Percentiles rank a stretch among this genome's conserved stretches.
These are phyloP conservation scores for Anthopleura xanthogrammica DNA, from an alignment of 92 coral and sea anemone genomes.

Conservation along the genomic window DNA sequence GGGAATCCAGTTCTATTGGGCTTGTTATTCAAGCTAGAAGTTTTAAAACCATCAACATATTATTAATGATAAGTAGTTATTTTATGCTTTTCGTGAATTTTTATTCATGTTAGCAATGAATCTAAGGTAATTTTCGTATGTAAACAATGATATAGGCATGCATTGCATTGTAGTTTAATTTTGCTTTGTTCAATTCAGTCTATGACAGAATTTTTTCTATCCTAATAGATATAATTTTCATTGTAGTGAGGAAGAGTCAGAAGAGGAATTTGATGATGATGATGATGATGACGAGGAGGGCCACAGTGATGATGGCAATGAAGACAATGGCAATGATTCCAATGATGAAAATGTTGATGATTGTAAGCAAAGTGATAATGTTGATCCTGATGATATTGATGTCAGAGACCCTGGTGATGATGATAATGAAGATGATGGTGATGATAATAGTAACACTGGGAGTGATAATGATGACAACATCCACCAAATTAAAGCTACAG, in stretches of 20 bases:
- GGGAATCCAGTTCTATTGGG: too few species aligned
- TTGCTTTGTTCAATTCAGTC: background rate
- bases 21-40: too few species aligned
- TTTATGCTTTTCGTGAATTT: too few species aligned
- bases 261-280: slow-evolving; percentile 14
- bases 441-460: background rate
- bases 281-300: slow-evolving; percentile 19
- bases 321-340: slow-evolving; percentile 3
- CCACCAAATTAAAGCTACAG: background rate
- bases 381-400: slow-evolving; percentile 13
- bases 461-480: slow-evolving; percentile 6
- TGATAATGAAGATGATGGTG: slow-evolving; percentile 8
- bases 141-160: too few species aligned
- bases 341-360: slow-evolving; percentile 9
- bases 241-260: slow-evolving; percentile 35
- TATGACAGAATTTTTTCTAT: background rate
- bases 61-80: background rate
- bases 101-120: too few species aligned
- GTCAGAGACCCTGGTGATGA: background rate
- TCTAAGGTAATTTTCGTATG: background rate
- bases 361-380: background rate
- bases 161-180: background rate
- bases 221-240: background rate
- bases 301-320: slow-evolving; percentile 3
- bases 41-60: too few species aligned